These are phyloP conservation scores for Helostoma temminkii DNA, from an alignment of 2,797 vertebrate species.

Conservation along the genomic window DNA sequence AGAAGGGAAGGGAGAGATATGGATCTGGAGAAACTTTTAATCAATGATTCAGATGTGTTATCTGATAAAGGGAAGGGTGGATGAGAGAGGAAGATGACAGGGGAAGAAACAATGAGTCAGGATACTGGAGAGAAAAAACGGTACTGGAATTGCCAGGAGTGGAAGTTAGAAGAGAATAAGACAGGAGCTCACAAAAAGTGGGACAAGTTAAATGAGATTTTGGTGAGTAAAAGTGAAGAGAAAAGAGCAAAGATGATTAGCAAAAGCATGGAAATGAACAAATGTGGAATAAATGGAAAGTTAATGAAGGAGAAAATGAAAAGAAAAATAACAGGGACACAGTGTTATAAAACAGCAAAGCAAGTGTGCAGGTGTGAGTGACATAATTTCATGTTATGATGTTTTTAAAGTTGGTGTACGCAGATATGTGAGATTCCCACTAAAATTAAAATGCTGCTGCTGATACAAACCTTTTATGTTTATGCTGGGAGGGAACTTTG, in stretches of 20 bases:
- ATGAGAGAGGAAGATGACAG: background rate
- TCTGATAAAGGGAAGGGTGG: constrained; percentile 19
- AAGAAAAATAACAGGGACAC: background rate
- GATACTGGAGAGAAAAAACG: constrained; percentile 1
- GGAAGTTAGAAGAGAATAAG: constrained; percentile 3
- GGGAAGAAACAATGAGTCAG: constrained; percentile 35
- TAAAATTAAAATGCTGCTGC: background rate
- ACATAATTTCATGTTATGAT: background rate
- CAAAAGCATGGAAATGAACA: background rate
- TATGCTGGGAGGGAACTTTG: background rate
- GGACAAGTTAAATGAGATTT: background rate
- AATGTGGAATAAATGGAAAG: constrained; percentile 6
- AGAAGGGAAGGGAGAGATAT: background rate
- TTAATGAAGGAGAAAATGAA: constrained; percentile 3
- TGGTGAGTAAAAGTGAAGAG: background rate
- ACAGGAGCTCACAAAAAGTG: background rate
- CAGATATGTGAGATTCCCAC: background rate
- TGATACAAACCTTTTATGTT: background rate
- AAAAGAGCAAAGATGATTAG: constrained; percentile 12
- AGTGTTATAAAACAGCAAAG: constrained; percentile 1
- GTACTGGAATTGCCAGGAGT: constrained; percentile 13
- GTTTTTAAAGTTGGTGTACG: background rate
- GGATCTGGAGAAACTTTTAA: background rate
- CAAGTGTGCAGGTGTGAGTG: background rate
- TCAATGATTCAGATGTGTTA: constrained; percentile 57